Percentiles rank a stretch among this genome's conserved stretches.
Conservation (phyloP, 2,888 invertebrate species). For the Spodoptera picta region DNA sequence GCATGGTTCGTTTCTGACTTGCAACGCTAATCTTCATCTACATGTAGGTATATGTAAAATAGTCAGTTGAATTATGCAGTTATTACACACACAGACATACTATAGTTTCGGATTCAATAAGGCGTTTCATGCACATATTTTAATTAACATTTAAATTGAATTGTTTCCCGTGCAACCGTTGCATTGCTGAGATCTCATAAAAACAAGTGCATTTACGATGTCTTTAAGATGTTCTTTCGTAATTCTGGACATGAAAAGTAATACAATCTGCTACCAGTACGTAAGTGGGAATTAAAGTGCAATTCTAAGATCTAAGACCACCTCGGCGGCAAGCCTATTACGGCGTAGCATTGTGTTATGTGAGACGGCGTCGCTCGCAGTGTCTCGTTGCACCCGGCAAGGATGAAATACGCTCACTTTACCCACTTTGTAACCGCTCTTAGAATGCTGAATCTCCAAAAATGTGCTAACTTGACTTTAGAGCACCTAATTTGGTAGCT, state of each 20-base stretch:
- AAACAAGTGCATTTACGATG: conserved; percentile 2
- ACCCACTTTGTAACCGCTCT: conserved; percentile 33
- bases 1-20: conserved; percentile 35
- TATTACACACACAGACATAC: conserved; percentile 16
- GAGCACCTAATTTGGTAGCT: conserved; percentile 21
- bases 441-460: conserved; percentile 43
- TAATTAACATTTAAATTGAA: conserved; percentile 44
- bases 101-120: conserved; percentile 39
- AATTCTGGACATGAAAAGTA: no score
- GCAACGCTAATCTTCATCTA: conserved; percentile 16
- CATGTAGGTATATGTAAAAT: conserved; percentile 22
- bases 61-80: conserved; percentile 38
- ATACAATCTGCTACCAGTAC: no score
- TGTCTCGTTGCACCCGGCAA: conserved; percentile 62
- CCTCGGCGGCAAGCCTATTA: conserved; percentile 65
- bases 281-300: conserved; percentile 28
- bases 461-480: conserved; percentile 29
- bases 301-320: conserved; percentile 70
- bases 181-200: not conserved
- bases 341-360: conserved; percentile 67
- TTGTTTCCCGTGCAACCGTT: conserved; percentile 18
- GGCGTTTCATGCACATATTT: conserved; percentile 41
- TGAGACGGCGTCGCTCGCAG: conserved; percentile 65
- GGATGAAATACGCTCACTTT: conserved; percentile 43
- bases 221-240: not conserved